Base-by-base conservation (phyloP, 2,888 invertebrate genomes). In the Phasia obesa region DNA sequence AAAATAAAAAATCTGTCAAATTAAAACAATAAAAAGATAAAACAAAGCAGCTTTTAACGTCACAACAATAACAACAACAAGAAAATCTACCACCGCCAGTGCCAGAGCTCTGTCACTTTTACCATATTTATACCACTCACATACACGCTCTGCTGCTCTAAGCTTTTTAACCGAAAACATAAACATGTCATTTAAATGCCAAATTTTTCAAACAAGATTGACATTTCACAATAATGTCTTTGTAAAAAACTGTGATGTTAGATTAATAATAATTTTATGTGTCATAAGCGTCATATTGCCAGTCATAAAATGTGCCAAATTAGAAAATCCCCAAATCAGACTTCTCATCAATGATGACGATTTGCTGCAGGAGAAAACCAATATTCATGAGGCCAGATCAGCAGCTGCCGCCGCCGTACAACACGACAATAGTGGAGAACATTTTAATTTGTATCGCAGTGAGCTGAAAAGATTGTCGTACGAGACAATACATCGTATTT, bases 401-500 rank as follows among this genome's bases (percentile, higher is more conserved):
- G 64, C 25, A 11, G 71, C 21, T 4, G 42, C 49, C 0, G 57
- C 57, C 2, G 44, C 27, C 4, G 35, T n/a, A 17, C 47, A 51
- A 13, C 57, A 44, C 17, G 73, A 77, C 9, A 57, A 77, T 23
- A 85, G 88, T 59, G 88, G 89, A 65, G 85, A 86, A 51, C 87
- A 85, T 74, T 86, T 87, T 38, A 86, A 86, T 21, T 67, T 86
- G 44, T 87, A 87, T 79, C 86, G 87, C 74, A 86, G 86, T 69
- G 87, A 88, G 62, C 35, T 87, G 60, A 86, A 88, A 31, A 86
- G 90, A 57, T 87, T 91, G 17, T 88, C 89, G 25, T 89, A 88
- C 51, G 89, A 88, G 47, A 90, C 88, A 15, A 89, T 91, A 74
- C 91, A 90, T 53, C 88, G 90, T 49, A 90, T 91, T 79, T 80